Base-by-base conservation (phyloP, 2,113 vertebrate genomes). In the Oreochromis tanganicae region DNA sequence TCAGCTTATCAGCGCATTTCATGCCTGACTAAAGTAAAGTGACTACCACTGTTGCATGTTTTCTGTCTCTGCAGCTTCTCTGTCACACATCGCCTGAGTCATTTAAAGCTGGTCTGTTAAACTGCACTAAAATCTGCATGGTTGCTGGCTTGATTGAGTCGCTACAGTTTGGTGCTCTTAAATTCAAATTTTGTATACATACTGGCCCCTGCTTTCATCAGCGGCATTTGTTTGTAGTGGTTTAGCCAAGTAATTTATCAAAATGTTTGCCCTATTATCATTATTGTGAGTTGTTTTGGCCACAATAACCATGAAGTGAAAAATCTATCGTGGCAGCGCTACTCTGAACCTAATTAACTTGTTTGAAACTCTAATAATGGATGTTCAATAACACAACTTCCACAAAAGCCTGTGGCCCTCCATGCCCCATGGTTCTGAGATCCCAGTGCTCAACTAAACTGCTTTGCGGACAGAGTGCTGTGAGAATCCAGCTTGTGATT, bases 401-500 rank as follows among this genome's bases (percentile, higher is more conserved):
- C 79, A 21, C 85, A 84, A 50, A 27, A 78, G 82, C 86, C 87
- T 32, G 80, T 66, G 87, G 90, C 55, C 41, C 16, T 85, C 13
- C 7, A 5, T 73, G 83, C 55, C 50, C 84, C 86, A 89, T 79
- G 59, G 59, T 80, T 87, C 50, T 91, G 90, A 88, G 88, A 84
- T 86, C 87, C 75, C 10, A 36, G 55, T 2, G 81, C 68, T 90
- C 8, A 34, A 34, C 80, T 90, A 71, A 90, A 85, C 85, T 85
- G 87, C 88, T 66, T 66, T 68, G 24, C 56, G 21, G 87, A 88
- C 21, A 38, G 43, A 57, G 81, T 16, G 19, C 84, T 56, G 84
- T 63, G 68, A 84, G 86, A 80, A 86, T 85, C 80, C 87, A 82
- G 84, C 17, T 68, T 38, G 86, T 83, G 90, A 92, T 93, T 90